These are phyloP conservation scores for Anthonomus grandis DNA, from an alignment of 1,140 invertebrate species.

Conservation along the genomic window DNA sequence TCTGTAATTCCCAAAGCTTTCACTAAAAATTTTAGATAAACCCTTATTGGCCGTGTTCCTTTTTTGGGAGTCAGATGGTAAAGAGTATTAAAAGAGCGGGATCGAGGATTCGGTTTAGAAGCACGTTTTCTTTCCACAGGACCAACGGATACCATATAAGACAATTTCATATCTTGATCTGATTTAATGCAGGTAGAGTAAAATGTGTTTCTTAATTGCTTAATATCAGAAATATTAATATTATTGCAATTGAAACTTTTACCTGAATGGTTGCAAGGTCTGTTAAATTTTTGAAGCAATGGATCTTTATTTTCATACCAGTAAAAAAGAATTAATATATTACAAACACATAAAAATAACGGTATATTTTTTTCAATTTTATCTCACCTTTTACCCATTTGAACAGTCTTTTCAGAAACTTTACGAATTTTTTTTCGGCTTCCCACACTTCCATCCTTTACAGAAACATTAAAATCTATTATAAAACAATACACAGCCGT, in stretches of 20 bases:
- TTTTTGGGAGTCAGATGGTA: conserved; percentile 1
- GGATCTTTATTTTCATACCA: conserved; percentile 3
- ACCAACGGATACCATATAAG: conserved; percentile 1
- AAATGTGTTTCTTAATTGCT: background rate
- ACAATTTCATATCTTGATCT: conserved; percentile 1
- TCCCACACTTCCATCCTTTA: too few species aligned
- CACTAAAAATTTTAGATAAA: conserved; percentile 6
- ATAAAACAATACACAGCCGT: too few species aligned
- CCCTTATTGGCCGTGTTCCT: background rate
- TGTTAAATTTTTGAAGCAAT: conserved; percentile 2
- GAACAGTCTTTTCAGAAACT: too few species aligned
- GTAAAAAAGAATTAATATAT: background rate
- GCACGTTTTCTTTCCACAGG: conserved; percentile 1
- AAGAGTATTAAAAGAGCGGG: conserved; percentile 1
- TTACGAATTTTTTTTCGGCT: too few species aligned
- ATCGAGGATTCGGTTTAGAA: conserved; percentile 4
- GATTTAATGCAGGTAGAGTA: conserved; percentile 1
- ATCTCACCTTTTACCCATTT: conserved; percentile 5
- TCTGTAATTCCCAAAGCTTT: conserved; percentile 3
- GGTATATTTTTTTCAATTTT: too few species aligned
- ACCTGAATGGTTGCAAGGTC: conserved; percentile 5
- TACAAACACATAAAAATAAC: background rate
- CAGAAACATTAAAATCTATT: too few species aligned
- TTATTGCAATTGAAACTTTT: conserved; percentile 2
- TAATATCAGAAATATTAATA: background rate